Conservation (phyloP, 2,888 invertebrate species). For the Mayetiola destructor region DNA sequence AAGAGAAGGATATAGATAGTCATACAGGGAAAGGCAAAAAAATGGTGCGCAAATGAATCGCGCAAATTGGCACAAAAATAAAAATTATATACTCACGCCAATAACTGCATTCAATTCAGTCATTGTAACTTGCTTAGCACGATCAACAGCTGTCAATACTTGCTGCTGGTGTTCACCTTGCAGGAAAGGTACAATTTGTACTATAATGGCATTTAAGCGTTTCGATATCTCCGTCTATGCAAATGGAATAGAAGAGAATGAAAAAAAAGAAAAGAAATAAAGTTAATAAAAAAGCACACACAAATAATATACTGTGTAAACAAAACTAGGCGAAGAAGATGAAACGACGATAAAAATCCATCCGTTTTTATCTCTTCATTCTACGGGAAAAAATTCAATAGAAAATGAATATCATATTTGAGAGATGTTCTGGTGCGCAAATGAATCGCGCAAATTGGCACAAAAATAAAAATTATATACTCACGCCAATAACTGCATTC, state of each 20-base stretch:
- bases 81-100: constrained; percentile 74
- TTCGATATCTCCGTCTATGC: constrained; percentile 87
- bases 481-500: constrained; percentile 86
- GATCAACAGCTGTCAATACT: constrained; percentile 82
- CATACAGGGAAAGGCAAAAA: no score
- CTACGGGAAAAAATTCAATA: not conserved
- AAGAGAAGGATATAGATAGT: no score
- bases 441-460: no score
- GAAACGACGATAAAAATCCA: not conserved
- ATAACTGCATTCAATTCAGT: constrained; percentile 86
- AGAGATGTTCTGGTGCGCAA: no score
- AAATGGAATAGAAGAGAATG: not conserved
- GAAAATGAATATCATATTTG: not conserved
- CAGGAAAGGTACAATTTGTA: constrained; percentile 84
- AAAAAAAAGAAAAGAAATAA: constrained; percentile 1
- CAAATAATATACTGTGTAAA: not conserved
- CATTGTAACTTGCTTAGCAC: constrained; percentile 92
- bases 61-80: no score
- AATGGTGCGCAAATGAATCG: no score
- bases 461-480: constrained; percentile 32
- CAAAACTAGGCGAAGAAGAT: not conserved
- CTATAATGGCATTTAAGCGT: constrained; percentile 82
- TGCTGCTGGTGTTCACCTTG: constrained; percentile 85
- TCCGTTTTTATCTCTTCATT: not conserved
- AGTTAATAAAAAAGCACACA: no score